phyloP scores from a whole-genome alignment of 1,140 invertebrate genomes.

The Drosophila mayri region DNA sequence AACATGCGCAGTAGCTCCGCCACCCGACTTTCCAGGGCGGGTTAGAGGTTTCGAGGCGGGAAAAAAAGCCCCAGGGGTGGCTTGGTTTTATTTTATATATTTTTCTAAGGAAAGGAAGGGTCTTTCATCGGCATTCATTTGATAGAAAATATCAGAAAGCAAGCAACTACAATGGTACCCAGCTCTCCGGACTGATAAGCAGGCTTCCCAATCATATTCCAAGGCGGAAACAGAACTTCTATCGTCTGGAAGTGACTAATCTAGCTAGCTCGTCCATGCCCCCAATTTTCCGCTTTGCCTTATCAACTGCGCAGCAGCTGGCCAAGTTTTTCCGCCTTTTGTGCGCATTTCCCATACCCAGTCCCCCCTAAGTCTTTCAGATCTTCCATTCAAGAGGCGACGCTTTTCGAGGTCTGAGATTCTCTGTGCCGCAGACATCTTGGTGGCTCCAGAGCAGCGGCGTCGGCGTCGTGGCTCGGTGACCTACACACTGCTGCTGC shows the following conservation, averaged over 20 bases:
- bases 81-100: neutral
- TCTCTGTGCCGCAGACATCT: slow-evolving; percentile 48
- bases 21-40: slow-evolving; percentile 25
- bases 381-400: slow-evolving; percentile 41
- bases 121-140: slow-evolving; percentile 19
- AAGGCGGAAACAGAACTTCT: slow-evolving; percentile 53
- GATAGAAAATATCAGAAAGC: slow-evolving; percentile 5
- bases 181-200: slow-evolving; percentile 49
- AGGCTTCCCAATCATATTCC: slow-evolving; percentile 61
- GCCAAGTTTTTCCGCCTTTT: slow-evolving; percentile 45
- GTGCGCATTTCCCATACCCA: slow-evolving; percentile 27
- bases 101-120: neutral
- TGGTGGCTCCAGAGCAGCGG: slow-evolving; percentile 25
- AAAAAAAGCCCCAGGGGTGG: slow-evolving; percentile 46
- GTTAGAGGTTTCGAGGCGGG: slow-evolving; percentile 35
- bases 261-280: slow-evolving; percentile 10
- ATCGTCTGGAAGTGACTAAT: slow-evolving; percentile 61
- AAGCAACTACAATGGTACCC: neutral
- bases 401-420: slow-evolving; percentile 32
- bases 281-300: slow-evolving; percentile 15
- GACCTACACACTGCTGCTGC: slow-evolving; percentile 70
- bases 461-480: slow-evolving; percentile 52
- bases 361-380: neutral
- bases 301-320: slow-evolving; percentile 55
- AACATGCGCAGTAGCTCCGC: slow-evolving; percentile 73